phyloP scores from a whole-genome alignment of 2,888 invertebrate species.

The Cancer borealis region DNA sequence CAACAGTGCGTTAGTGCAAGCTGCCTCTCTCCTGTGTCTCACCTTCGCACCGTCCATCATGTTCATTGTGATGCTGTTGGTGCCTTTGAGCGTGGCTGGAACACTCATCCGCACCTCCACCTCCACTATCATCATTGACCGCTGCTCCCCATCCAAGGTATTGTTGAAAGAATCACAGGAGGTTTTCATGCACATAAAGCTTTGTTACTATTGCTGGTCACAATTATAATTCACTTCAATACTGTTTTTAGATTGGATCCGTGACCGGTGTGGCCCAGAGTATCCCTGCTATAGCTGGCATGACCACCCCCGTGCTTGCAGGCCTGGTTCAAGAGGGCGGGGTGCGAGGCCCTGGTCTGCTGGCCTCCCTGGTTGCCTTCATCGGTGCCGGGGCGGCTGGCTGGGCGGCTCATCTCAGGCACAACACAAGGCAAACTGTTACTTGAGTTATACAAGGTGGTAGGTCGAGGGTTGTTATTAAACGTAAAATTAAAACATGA shows the following conservation, averaged over 20 bases:
- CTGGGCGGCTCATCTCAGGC: not conserved
- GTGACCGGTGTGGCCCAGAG: conserved; percentile 80
- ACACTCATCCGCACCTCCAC: conserved; percentile 79
- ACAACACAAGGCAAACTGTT: not conserved
- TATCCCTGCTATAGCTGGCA: conserved; percentile 79
- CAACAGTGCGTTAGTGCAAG: conserved; percentile 78
- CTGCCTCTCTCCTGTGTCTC: conserved; percentile 75
- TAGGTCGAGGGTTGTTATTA: not conserved
- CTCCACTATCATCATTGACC: conserved; percentile 79
- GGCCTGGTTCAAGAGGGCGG: conserved; percentile 79
- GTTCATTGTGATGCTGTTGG: conserved; percentile 78
- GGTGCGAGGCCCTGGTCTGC: conserved; percentile 54
- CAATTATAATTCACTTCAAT: not conserved
- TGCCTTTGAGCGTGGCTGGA: conserved; percentile 79
- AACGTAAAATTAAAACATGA: too few relatives aligned
- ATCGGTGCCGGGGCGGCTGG: conserved; percentile 48
- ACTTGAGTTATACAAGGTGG: not conserved
- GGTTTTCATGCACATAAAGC: not conserved
- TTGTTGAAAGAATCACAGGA: not conserved
- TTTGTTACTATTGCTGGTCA: not conserved
- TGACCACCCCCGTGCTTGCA: conserved; percentile 79
- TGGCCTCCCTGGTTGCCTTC: conserved; percentile 29
- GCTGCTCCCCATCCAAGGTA: conserved; percentile 70
- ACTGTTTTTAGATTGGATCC: conserved; percentile 78
- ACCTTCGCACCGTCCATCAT: conserved; percentile 78